phyloP scores from a whole-genome alignment of 2,797 vertebrate species.

The Macrochelys suwanniensis region DNA sequence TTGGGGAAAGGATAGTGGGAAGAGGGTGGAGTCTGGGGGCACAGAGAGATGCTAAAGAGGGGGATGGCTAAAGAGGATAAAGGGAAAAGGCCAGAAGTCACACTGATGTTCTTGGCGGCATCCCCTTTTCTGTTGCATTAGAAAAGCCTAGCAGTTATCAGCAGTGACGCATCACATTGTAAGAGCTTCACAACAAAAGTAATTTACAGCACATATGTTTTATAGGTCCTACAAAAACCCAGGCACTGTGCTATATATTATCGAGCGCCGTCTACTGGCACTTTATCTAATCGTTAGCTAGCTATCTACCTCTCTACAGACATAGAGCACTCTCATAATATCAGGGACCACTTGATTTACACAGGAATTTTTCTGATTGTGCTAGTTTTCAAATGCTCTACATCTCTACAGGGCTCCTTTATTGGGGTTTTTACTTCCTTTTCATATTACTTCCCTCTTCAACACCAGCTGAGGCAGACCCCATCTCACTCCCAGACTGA shows the following conservation, averaged over 20 bases:
- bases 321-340: not conserved
- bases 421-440: not conserved
- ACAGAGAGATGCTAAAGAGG: not conserved
- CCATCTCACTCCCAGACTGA: not conserved
- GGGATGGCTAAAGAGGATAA: not conserved
- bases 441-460: not conserved
- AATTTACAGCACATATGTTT: not conserved
- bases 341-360: not conserved
- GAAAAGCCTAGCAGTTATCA: not conserved
- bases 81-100: not conserved
- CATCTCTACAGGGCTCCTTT: not conserved
- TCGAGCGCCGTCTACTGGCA: not conserved
- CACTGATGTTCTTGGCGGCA: not conserved
- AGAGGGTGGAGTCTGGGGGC: not conserved
- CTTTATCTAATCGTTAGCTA: not conserved
- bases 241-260: not conserved
- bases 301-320: not conserved
- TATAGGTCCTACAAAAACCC: not conserved
- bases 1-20: not conserved
- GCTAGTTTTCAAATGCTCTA: not conserved
- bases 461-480: not conserved
- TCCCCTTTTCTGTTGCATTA: not conserved
- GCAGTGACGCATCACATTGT: not conserved
- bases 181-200: not conserved
- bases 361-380: not conserved